Evolutionary conservation across 2,888 invertebrate species (phyloP), one percentile per base, ranked within the genome.

Genomic region (Sepiola atlantica): DNA sequence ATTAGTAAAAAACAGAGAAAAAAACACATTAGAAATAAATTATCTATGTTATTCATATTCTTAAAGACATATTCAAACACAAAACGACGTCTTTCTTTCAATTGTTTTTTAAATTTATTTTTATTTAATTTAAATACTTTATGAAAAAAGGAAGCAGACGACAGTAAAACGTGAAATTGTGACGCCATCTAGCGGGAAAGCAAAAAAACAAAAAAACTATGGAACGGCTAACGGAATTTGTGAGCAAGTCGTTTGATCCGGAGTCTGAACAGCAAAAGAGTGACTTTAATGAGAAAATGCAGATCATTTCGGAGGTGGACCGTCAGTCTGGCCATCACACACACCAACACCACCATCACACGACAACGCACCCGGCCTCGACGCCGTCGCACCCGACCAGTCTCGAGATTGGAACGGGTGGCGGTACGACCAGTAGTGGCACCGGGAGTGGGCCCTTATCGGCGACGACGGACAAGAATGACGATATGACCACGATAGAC

Each of bases 161-260:
- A 20, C n/a, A 77, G 77, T 77, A 16, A n/a, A n/a, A n/a, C 16
- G n/a, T 77, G 14, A 10, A 4, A 32, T n/a, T 77, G 32, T 32
- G 1, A 77, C 77, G 77, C n/a, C 77, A n/a, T 18, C 77, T 77
- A 32, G 16, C n/a, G 77, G 77, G 45, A 45, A 45, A 45, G 45
- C 8, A 45, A 45, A 45, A n/a, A n/a, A n/a, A n/a, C n/a, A n/a
- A n/a, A n/a, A n/a, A 77, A n/a, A 94, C 14, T 54, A 97, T 97
- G 97, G 97, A 97, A 94, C 95, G 96, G 55, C 94, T 97, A 93
- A 95, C 97, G 0, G 95, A 96, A 93, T 97, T 97, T 95, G 97
- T 97, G 24, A 96, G 96, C 24, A 96, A 97, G 95, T 96, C 96
- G 28, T 97, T 97, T 94, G 96, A 96, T 94, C 95, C 95, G n/a